phyloP scores from a whole-genome alignment of 2,797 vertebrate genomes.

The Syncerus caffer region DNA sequence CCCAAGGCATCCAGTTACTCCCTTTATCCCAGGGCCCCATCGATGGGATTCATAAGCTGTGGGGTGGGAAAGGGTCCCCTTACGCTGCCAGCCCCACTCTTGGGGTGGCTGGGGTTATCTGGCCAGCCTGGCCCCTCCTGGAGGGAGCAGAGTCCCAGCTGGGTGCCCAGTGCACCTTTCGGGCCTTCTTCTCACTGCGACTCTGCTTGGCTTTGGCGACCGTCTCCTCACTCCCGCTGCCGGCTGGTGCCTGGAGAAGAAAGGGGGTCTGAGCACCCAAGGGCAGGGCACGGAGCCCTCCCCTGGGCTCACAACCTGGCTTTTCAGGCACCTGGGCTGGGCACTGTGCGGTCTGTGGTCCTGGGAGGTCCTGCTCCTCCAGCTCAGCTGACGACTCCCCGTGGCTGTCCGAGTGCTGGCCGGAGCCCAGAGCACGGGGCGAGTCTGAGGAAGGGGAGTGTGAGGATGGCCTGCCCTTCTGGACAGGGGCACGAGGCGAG shows the following conservation, averaged over 20 bases:
- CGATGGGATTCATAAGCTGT: accelerated
- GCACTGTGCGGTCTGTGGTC: slow-evolving; percentile 78
- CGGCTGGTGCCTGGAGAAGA: slow-evolving; percentile 81
- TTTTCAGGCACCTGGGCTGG: slow-evolving; percentile 85
- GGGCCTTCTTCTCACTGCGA: slow-evolving; percentile 97
- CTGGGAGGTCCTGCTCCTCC: slow-evolving; percentile 86
- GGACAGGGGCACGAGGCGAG: not conserved
- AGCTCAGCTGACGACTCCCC: slow-evolving; percentile 90
- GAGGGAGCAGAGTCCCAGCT: not conserved
- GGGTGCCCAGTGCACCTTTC: slow-evolving; percentile 87
- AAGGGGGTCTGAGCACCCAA: not conserved
- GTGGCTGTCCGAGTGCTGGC: slow-evolving; percentile 91
- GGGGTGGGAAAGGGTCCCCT: not conserved
- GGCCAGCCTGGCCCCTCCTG: not conserved
- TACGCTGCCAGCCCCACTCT: not conserved
- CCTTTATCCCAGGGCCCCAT: not conserved
- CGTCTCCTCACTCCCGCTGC: slow-evolving; percentile 88
- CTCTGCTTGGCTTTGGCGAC: slow-evolving; percentile 95
- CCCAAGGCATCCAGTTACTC: not conserved
- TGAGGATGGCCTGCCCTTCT: not conserved
- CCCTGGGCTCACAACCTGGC: not conserved
- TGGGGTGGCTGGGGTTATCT: not conserved
- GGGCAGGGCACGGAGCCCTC: not conserved
- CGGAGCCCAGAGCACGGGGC: slow-evolving; percentile 81
- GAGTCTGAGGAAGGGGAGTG: not conserved